A percentile compares a stretch with the other conserved stretches of the same genome.
These are phyloP conservation scores for Taxidea taxus DNA, from an alignment of 2,113 vertebrate genomes.

Conservation along the genomic window DNA sequence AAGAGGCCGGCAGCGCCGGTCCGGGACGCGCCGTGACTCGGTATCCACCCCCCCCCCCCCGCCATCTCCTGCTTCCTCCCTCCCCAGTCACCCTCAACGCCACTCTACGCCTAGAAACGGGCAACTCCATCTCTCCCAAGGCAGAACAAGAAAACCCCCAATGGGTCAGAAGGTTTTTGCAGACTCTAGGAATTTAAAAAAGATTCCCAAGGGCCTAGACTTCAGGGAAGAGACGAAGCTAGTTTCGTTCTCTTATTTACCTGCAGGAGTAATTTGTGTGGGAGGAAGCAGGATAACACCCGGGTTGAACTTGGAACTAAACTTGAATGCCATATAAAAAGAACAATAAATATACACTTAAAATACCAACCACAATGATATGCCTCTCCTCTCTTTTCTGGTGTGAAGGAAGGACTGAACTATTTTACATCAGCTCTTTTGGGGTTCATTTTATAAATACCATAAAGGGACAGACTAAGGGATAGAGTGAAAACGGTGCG, in stretches of 20 bases:
- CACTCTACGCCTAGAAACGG: not conserved
- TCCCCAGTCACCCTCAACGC: not conserved
- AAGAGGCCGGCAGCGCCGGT: not conserved
- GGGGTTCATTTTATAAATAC: constrained; percentile 9
- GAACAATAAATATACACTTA: constrained; percentile 40
- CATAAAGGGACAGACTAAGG: not conserved
- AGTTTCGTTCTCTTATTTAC: not conserved
- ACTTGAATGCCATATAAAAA: constrained; percentile 50
- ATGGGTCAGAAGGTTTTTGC: not conserved
- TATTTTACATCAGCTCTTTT: not conserved
- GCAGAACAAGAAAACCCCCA: not conserved
- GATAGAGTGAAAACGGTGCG: not conserved
- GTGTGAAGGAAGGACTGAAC: not conserved
- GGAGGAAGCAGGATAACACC: constrained; percentile 1
- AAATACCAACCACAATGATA: not conserved
- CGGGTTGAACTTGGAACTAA: constrained; percentile 61
- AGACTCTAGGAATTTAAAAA: not conserved
- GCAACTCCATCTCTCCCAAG: not conserved
- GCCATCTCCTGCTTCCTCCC: not conserved
- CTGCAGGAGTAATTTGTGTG: constrained; percentile 3
- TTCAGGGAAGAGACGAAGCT: not conserved
- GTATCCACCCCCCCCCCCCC: no score
- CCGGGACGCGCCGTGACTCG: not conserved
- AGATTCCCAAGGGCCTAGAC: not conserved
- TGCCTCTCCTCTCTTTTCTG: not conserved